Evolutionary conservation across 2,888 invertebrate genomes (phyloP).

Genomic region (Deroplatys truncata): DNA sequence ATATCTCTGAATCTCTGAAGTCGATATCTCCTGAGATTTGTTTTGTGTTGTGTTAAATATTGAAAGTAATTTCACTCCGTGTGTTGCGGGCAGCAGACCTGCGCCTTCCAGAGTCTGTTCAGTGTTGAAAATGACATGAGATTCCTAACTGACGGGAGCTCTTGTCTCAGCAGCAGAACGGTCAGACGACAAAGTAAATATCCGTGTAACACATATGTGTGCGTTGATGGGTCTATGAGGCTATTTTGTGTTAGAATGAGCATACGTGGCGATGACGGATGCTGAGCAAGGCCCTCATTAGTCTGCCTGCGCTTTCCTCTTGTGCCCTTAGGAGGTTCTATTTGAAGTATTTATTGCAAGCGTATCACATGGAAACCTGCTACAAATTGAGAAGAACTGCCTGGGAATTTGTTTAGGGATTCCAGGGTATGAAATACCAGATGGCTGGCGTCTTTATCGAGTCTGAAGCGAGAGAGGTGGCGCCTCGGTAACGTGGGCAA

Average conservation of each 20-base stretch:
- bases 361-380: background rate
- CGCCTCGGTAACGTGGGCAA: no score
- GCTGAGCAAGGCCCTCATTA: background rate
- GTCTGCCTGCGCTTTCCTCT: background rate
- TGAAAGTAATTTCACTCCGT: no score
- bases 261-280: background rate
- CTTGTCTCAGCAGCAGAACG: background rate
- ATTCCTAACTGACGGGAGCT: background rate
- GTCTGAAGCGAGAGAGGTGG: no score
- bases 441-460: no score
- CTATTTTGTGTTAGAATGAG: background rate
- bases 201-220: background rate
- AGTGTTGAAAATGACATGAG: background rate
- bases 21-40: no score
- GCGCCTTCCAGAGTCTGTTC: background rate
- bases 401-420: background rate
- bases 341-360: background rate
- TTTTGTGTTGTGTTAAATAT: no score
- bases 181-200: background rate
- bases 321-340: background rate
- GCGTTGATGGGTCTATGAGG: background rate
- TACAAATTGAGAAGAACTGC: background rate
- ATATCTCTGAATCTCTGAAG: no score
- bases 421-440: no score
- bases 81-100: no score